A percentile compares a stretch with the other conserved stretches of the same genome.
Conservation (phyloP, 2,888 invertebrate species). For the Drosophila paramelanica region DNA sequence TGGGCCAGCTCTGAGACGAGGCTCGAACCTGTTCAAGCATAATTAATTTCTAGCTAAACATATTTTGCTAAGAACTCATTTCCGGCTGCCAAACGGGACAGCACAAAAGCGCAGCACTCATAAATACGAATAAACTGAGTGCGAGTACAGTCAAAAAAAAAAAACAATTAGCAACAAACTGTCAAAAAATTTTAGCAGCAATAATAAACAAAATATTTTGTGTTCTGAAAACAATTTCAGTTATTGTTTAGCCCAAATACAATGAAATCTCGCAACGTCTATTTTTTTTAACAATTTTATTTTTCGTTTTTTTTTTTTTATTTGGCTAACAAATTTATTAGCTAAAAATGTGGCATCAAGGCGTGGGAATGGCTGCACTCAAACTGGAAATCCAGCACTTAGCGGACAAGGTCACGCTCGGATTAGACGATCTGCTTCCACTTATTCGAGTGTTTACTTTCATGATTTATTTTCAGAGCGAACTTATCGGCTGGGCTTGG, state of each 20-base stretch:
- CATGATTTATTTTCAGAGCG: constrained; percentile 49
- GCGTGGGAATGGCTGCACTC: constrained; percentile 71
- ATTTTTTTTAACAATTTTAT: constrained; percentile 1
- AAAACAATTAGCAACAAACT: constrained; percentile 69
- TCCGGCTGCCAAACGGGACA: constrained; percentile 42
- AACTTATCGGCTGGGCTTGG: constrained; percentile 27
- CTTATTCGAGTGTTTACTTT: constrained; percentile 58
- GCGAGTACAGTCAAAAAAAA: constrained; percentile 15
- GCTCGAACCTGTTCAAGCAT: constrained; percentile 33
- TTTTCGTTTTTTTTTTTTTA: constrained; percentile 21
- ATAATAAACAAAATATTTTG: constrained; percentile 26
- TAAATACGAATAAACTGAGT: constrained; percentile 12
- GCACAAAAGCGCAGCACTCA: constrained; percentile 53
- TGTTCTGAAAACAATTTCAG: constrained; percentile 37
- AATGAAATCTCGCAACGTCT: constrained; percentile 24
- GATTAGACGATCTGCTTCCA: constrained; percentile 26
- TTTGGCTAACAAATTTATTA: constrained; percentile 64
- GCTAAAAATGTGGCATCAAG: constrained; percentile 56
- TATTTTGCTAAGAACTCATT: constrained; percentile 55
- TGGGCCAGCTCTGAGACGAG: constrained; percentile 10
- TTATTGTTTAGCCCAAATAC: constrained; percentile 47
- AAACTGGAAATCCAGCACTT: constrained; percentile 34
- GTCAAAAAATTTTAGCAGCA: constrained; percentile 57
- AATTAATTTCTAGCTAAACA: constrained; percentile 61
- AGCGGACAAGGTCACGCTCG: constrained; percentile 38